Base-by-base conservation (phyloP, 2,797 vertebrate species). In the Ptychobarbus kaznakovi region DNA sequence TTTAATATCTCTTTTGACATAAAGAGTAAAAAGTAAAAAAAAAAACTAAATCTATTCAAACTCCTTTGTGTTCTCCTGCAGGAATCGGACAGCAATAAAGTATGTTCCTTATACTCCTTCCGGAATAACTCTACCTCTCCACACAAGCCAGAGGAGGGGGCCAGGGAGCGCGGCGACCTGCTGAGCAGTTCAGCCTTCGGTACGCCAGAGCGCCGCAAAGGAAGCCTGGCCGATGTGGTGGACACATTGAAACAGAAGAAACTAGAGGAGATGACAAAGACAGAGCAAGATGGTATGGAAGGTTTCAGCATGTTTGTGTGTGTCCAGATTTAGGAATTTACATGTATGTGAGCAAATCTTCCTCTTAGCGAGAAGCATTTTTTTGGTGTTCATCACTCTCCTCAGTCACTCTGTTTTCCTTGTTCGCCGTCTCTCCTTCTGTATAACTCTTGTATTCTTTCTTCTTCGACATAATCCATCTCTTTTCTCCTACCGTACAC, bases 91-190 rank as follows among this genome's bases (percentile, higher is more conserved):
- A 99, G 96, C 97, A 99, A 96, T 97, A 99, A 99, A 95, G 97
- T 99, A 96, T 99, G 98, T 94, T 98, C 98, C 95, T 95, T 98
- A 89, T 99, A 99, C 97, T 98, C 98, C 93, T 99, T 98, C 96
- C 97, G 97, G 96, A 98, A 98, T 97, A 98, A 97, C 95, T 98
- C 98, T 95, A 99, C 98, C 96, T 99, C 98, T 95, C 98, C 98
- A 92, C 97, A 97, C 94, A 99, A 99, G 94, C 96, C 97, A 75
- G 98, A 99, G 93, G 98, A 99, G 96, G 98, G 97, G 96, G 96
- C 97, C 92, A 97, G 97, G 94, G 98, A 99, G 92, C 97, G 97
- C 84, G 94, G 96, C 12, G 98, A 99, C 94, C 96, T 97, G 94
- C 97, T 98, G 96, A 97, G 95, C 91, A 96, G 96, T 94, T 98